phyloP scores from a whole-genome alignment of 2,888 invertebrate species.

The Orthonychiurus folsomi region DNA sequence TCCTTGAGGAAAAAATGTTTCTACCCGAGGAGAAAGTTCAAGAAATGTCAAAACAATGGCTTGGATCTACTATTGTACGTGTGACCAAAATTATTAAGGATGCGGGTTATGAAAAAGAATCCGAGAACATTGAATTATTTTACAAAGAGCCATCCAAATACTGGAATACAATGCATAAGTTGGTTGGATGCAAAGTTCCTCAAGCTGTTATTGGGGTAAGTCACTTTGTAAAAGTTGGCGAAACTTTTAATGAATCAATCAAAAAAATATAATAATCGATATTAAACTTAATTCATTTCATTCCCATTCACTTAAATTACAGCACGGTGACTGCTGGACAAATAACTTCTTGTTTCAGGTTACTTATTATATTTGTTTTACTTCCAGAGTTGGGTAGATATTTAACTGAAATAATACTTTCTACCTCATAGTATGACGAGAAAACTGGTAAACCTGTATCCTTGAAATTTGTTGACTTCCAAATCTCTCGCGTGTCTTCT shows the following conservation, averaged over 20 bases:
- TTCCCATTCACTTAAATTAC: too few species aligned
- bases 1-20: conserved; percentile 28
- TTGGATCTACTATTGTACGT: conserved; percentile 8
- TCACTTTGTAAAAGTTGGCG: too few species aligned
- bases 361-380: too few species aligned
- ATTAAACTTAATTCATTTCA: too few species aligned
- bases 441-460: conserved; percentile 10
- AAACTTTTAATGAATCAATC: too few species aligned
- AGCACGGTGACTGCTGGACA: conserved; percentile 35
- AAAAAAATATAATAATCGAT: too few species aligned
- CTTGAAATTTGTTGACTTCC: conserved; percentile 38
- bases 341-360: conserved; percentile 33
- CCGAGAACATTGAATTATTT: conserved; percentile 10
- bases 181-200: background rate
- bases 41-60: conserved; percentile 17
- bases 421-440: conserved; percentile 30
- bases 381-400: too few species aligned
- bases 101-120: conserved; percentile 14
- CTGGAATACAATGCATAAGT: conserved; percentile 6
- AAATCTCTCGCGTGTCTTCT: conserved; percentile 27
- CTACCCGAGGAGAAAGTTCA: conserved; percentile 18
- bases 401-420: too few species aligned
- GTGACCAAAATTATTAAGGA: conserved; percentile 18
- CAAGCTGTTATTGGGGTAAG: conserved; percentile 14
- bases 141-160: background rate